Base-by-base conservation (phyloP, 1,140 invertebrate genomes). In the Drosophila chauvacae region DNA sequence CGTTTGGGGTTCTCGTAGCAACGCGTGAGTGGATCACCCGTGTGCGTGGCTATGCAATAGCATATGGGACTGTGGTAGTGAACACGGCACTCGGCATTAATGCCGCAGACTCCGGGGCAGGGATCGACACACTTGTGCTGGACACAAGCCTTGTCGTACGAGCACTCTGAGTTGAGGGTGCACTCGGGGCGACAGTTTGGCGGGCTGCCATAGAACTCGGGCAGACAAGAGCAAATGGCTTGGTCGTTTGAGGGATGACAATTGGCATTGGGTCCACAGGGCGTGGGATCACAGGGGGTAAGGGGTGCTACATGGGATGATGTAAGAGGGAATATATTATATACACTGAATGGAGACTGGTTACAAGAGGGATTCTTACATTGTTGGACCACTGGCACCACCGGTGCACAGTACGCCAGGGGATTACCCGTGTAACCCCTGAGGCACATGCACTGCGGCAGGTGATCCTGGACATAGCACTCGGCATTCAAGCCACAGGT, bases 101-200 rank as follows among this genome's bases (percentile, higher is more conserved):
- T 91, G 28, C 96, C 96, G 81, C 96, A 97, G 20, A 95, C 94
- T 57, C 96, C 96, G 14, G 94, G 94, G 81, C 96, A 97, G n/a
- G 96, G 96, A 91, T 97, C 95, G 20, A 93, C 92, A 81, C 96
- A 97, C 91, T 95, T 96, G 75, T 94, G 94, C 79, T 95, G 94
- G 18, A 96, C 93, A 77, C 96, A 96, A 44, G 96, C 95, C 77
- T 94, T 94, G 76, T 93, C 92, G 0, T 95, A 94, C 93, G 91
- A 11, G 92, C 97, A 98, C 80, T 97, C 97, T 20, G 95, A 95
- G 93, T 96, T 96, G 7, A 95, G 85, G 2, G 95, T 93, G 90
- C 96, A 97, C 88, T 97, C 96, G 57, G 96, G 96, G 84, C 95
- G 94, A 91, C 97, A 97, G 61, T 94, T 94, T 64, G 96, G 95